A percentile compares a stretch with the other conserved stretches of the same genome.
phyloP scores from a whole-genome alignment of 2,797 vertebrate species.

The Notolepis coatsorum region DNA sequence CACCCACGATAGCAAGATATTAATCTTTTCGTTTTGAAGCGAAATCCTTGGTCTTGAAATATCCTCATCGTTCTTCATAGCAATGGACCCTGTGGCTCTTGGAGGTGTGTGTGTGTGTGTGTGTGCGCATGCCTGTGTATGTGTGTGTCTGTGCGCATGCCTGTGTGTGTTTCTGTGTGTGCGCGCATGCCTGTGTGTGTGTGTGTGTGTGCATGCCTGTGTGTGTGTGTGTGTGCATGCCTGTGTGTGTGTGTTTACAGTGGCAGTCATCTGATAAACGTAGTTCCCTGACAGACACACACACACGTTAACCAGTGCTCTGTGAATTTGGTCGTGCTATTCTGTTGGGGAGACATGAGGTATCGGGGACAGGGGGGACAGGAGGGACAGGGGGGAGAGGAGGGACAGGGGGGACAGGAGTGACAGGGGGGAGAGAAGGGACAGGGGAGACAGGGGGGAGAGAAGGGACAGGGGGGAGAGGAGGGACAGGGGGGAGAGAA shows the following conservation, averaged over 20 bases:
- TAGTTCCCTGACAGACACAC: constrained; percentile 14
- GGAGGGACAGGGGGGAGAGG: not conserved
- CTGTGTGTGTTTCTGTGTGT: constrained; percentile 6
- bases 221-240: not conserved
- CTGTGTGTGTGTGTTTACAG: constrained; percentile 12
- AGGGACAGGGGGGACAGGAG: constrained; percentile 24
- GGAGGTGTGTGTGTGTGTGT: constrained; percentile 8
- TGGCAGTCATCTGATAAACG: not conserved
- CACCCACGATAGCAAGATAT: too few relatives aligned
- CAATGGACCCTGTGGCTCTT: constrained; percentile 11
- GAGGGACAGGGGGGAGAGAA: constrained; percentile 1
- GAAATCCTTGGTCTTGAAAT: not conserved
- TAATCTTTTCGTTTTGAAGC: not conserved
- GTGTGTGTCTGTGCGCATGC: constrained; percentile 5
- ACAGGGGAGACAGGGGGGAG: constrained; percentile 8
- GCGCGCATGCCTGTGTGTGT: not conserved
- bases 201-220: constrained; percentile 15
- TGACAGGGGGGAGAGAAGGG: not conserved
- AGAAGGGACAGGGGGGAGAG: not conserved
- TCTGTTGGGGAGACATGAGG: constrained; percentile 66
- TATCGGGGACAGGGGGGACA: too few relatives aligned
- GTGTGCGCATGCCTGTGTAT: constrained; percentile 8
- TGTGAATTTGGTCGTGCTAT: constrained; percentile 84
- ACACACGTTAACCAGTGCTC: constrained; percentile 60
- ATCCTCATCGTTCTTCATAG: not conserved